Evolutionary conservation across 1,140 invertebrate species (phyloP).

Genomic region (Drosophila aff.): DNA sequence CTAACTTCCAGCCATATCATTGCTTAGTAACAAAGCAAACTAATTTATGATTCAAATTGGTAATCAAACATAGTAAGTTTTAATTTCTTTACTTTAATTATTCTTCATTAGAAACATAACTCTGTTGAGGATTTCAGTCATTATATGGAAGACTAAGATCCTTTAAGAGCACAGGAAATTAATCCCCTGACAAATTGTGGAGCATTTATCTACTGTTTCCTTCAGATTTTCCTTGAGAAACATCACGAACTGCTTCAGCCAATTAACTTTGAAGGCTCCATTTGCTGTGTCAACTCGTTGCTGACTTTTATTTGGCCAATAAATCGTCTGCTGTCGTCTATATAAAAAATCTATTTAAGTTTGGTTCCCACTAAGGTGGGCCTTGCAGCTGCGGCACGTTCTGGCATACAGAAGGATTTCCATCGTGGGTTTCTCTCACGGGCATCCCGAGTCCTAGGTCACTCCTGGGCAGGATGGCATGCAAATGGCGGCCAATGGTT

Average conservation of each 20-base stretch:
- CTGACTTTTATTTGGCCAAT: slow-evolving; percentile 30
- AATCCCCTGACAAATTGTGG: background rate
- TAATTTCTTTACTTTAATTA: background rate
- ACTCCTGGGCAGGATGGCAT: slow-evolving; percentile 30
- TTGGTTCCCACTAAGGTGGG: background rate
- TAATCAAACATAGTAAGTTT: background rate
- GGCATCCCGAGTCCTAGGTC: slow-evolving; percentile 34
- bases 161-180: background rate
- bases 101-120: too few relatives aligned
- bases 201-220: background rate
- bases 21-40: background rate
- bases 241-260: slow-evolving; percentile 2
- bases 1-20: slow-evolving; percentile 4
- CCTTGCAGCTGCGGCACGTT: slow-evolving; percentile 39
- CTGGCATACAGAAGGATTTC: slow-evolving; percentile 23
- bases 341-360: slow-evolving; percentile 18
- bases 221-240: background rate
- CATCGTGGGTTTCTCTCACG: background rate
- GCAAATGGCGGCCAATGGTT: slow-evolving; percentile 35
- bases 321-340: slow-evolving; percentile 10
- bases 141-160: background rate
- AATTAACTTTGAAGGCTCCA: slow-evolving; percentile 21
- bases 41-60: background rate
- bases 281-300: slow-evolving; percentile 15
- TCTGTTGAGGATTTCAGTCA: background rate